Evolutionary conservation across 2,888 invertebrate genomes (phyloP), one percentile per base, ranked within the genome.

Genomic region (Himalopsyche japonica): DNA sequence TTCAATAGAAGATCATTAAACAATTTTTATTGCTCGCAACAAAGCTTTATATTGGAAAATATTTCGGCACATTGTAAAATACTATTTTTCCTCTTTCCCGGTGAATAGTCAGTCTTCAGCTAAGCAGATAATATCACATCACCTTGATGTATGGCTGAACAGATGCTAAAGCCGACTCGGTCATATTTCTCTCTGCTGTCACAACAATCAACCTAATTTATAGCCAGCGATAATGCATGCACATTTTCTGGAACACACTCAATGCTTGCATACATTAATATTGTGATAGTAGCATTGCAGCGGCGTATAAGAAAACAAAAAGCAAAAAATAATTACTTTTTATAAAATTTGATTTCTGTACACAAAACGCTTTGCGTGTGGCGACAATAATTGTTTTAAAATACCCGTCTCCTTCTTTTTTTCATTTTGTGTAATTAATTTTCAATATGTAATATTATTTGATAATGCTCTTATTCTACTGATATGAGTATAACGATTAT

Each of bases 191-290:
- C 77, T 43, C 76, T 34, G 89, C 89, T 91, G 92, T 92, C 92
- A 92, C 91, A 92, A 91, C 92, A 91, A 82, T 76, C 89, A 89
- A 88, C 88, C 90, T 92, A 91, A 92, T 92, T 92, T 92, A 92
- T 92, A 91, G 89, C 89, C 91, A 90, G 90, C 92, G 80, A 79
- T 92, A 91, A 91, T 92, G 82, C 77, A 57, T 76, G 64, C 81
- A 79, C 84, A 83, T 79, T 85, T 79, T 79, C 70, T 76, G 84
- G 84, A 80, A 76, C 80, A 76, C 32, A 48, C 70, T 76, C 70
- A 70, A 70, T 70, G 70, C 70, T 70, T 27, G 70, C 70, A 70
- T 70, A 70, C 70, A 70, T 70, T 70, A 70, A 30, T 70, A 70
- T 12, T 70, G 70, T 70, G 70, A 70, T 70, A 70, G 70, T 70